Percentiles rank a stretch among this genome's conserved stretches.
phyloP scores from a whole-genome alignment of 2,797 vertebrate species.

The Pempheris klunzingeri region DNA sequence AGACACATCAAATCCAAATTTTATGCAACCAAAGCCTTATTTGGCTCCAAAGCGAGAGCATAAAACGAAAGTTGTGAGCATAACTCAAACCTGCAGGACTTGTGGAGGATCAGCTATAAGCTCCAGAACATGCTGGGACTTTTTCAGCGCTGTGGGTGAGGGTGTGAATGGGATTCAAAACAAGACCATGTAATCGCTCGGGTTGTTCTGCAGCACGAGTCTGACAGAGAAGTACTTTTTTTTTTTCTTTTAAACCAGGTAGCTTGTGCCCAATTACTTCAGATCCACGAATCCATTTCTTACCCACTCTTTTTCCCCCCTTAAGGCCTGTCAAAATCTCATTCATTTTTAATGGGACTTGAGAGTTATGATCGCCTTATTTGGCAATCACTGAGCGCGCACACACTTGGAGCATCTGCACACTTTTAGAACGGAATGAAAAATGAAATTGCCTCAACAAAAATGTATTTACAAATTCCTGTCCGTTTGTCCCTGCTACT shows the following conservation, averaged over 20 bases:
- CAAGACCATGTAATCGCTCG: constrained; percentile 36
- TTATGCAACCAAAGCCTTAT: constrained; percentile 32
- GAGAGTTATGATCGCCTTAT: constrained; percentile 35
- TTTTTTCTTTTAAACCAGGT: constrained; percentile 14
- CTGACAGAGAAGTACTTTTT: constrained; percentile 1
- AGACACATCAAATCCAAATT: constrained; percentile 19
- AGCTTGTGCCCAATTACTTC: constrained; percentile 41
- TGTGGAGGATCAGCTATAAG: constrained; percentile 41
- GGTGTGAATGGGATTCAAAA: constrained; percentile 39
- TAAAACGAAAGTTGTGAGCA: constrained; percentile 20
- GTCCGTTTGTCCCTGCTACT: background rate
- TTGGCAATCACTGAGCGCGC: background rate
- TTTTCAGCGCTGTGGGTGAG: constrained; percentile 26
- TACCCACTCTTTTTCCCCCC: background rate
- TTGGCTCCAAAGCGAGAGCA: constrained; percentile 40
- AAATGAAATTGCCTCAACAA: background rate
- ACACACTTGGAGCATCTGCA: background rate
- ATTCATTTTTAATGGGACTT: constrained; percentile 45
- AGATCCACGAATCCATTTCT: constrained; percentile 16
- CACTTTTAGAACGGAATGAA: constrained; percentile 3
- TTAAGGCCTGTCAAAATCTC: constrained; percentile 14
- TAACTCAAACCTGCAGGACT: constrained; percentile 25
- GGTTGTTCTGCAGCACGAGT: constrained; percentile 31
- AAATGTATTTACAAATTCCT: background rate
- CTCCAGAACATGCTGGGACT: constrained; percentile 51